phyloP scores from a whole-genome alignment of 2,888 invertebrate species.

The Chloroclysta siterata region DNA sequence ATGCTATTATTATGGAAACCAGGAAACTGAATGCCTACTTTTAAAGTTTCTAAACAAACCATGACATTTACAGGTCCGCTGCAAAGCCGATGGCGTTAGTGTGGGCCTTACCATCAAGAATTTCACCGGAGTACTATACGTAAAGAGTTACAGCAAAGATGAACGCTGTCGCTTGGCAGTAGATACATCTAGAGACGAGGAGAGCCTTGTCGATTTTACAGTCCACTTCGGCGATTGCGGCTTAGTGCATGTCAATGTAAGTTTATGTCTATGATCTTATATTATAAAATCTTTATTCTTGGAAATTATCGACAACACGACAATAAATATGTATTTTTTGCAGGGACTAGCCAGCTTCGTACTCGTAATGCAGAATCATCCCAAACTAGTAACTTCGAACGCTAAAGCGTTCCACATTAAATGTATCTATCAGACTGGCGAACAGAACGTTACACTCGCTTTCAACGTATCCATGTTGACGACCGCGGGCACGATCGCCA shows the following conservation, averaged over 20 bases:
- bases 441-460: slow-evolving; percentile 95
- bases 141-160: slow-evolving; percentile 97
- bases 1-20: too few species aligned
- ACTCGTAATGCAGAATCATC: slow-evolving; percentile 97
- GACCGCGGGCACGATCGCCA: slow-evolving; percentile 97
- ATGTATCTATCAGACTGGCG: slow-evolving; percentile 97
- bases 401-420: slow-evolving; percentile 98
- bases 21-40: background rate
- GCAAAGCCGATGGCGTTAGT: slow-evolving; percentile 95
- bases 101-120: slow-evolving; percentile 92
- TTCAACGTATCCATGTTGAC: slow-evolving; percentile 98
- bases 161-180: slow-evolving; percentile 94
- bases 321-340: slow-evolving; percentile 40
- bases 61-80: slow-evolving; percentile 87
- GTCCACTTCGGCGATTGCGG: slow-evolving; percentile 97
- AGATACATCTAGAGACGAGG: slow-evolving; percentile 89
- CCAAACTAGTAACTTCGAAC: slow-evolving; percentile 96
- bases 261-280: slow-evolving; percentile 45
- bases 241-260: slow-evolving; percentile 94
- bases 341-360: slow-evolving; percentile 97
- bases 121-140: slow-evolving; percentile 96
- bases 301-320: too few species aligned
- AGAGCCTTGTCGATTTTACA: slow-evolving; percentile 91
- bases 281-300: background rate
- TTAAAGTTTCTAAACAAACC: background rate